These are phyloP conservation scores for Perognathus longimembris DNA, from an alignment of 2,113 vertebrate genomes.

Conservation along the genomic window DNA sequence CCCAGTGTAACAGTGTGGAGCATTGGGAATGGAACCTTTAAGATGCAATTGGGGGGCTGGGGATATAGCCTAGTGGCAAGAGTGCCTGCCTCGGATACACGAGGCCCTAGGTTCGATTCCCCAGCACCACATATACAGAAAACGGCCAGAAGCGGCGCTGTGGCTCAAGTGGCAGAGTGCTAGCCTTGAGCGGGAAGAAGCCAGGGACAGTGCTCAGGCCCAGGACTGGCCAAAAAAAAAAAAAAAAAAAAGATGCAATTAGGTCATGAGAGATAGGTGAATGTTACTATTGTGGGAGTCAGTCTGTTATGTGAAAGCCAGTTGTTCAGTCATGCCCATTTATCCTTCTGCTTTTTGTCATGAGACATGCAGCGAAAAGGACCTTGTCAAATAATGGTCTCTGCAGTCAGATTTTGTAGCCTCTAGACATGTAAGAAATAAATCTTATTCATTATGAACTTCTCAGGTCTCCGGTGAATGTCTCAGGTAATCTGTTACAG, in stretches of 20 bases:
- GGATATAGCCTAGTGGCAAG: no score
- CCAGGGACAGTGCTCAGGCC: no score
- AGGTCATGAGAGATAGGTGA: not conserved
- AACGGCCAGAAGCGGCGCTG: no score
- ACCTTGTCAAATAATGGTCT: not conserved
- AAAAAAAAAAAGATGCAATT: no score
- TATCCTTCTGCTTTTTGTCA: not conserved
- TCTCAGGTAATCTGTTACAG: not conserved
- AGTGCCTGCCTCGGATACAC: no score
- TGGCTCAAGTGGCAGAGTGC: no score
- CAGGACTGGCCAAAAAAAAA: no score
- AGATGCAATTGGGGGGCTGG: no score
- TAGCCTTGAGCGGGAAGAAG: no score
- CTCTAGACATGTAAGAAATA: not conserved
- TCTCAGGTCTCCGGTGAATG: no score
- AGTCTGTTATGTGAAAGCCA: not conserved
- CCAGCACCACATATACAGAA: no score
- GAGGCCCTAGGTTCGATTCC: no score
- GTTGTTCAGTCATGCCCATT: not conserved
- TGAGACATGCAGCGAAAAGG: not conserved
- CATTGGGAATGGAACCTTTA: not conserved
- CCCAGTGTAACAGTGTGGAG: not conserved
- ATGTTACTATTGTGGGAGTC: not conserved
- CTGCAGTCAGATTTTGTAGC: not conserved
- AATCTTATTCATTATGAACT: not conserved